phyloP scores from a whole-genome alignment of 2,113 vertebrate genomes.

The Antigone vipio region DNA sequence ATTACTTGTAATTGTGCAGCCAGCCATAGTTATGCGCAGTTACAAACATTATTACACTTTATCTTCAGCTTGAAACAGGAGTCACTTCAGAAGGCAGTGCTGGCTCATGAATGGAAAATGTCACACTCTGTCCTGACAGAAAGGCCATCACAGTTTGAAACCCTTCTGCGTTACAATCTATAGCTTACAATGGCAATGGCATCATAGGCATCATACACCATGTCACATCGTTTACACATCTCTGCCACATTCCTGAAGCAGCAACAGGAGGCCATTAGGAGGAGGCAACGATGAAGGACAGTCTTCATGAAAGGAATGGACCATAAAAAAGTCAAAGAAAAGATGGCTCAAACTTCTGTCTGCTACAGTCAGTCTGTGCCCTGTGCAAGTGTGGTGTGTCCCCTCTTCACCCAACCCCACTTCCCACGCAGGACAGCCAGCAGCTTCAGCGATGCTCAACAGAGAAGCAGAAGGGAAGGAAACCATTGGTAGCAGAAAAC shows the following conservation, averaged over 20 bases:
- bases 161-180: neutral
- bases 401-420: neutral
- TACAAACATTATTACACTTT: neutral
- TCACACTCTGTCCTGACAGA: neutral
- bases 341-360: neutral
- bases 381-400: fast-evolving
- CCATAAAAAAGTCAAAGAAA: neutral
- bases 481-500: fast-evolving
- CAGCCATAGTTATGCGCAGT: neutral
- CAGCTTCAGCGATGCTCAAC: neutral
- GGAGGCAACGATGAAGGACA: neutral
- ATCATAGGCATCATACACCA: neutral
- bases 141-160: neutral
- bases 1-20: neutral
- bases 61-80: neutral
- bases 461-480: neutral
- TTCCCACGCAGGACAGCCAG: neutral
- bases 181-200: neutral
- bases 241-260: neutral
- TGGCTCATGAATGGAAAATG: neutral
- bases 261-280: neutral
- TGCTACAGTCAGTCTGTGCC: fast-evolving
- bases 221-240: neutral
- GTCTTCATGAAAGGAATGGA: neutral
- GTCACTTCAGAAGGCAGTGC: neutral